Evolutionary conservation across 2,888 invertebrate species (phyloP), one percentile per base, ranked within the genome.

Genomic region (Drosophila nigricruria): DNA sequence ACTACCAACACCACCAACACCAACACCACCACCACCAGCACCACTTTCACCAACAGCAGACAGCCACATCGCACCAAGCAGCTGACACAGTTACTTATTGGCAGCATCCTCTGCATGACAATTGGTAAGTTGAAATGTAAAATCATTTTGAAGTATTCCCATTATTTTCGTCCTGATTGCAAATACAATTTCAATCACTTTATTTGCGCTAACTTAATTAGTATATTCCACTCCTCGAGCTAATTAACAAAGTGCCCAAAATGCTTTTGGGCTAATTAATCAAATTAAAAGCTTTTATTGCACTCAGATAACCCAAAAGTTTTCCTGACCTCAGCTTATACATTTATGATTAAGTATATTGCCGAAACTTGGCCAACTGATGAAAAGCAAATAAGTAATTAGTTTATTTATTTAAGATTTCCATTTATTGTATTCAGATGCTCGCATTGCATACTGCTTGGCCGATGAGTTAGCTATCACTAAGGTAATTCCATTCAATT

Each of bases 71-170:
- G 63, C 27, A 40, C 18, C 47, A 56, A 69, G 79, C 83, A 82
- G 63, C 61, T 88, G 70, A 70, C 80, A 50, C 88, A 89, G 69
- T 78, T 87, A 60, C 75, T 91, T 42, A 77, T 89, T 56, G 82
- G 80, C n/a, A 77, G 84, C 60, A 78, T 90, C 63, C 82, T 91
- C 64, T 89, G 81, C 42, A 74, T 88, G 59, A 77, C 77, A 79
- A 81, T 91, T 71, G 91, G 91, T 91, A 77, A 90, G 91, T 91
- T 30, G 0, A 50, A 10, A 27, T 18, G n/a, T 49, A 12, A 30
- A 18, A 30, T 12, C 18, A 30, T 3, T 30, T 30, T 3, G 30
- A 6, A 10, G 4, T 18, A 49, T 30, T 34, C 2, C 12, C 23
- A 30, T 18, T 5, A 36, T 30, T 25, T 25, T 1, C 16, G 14